Evolutionary conservation across 2,113 vertebrate species (phyloP).

Genomic region (Pelodiscus sinensis): DNA sequence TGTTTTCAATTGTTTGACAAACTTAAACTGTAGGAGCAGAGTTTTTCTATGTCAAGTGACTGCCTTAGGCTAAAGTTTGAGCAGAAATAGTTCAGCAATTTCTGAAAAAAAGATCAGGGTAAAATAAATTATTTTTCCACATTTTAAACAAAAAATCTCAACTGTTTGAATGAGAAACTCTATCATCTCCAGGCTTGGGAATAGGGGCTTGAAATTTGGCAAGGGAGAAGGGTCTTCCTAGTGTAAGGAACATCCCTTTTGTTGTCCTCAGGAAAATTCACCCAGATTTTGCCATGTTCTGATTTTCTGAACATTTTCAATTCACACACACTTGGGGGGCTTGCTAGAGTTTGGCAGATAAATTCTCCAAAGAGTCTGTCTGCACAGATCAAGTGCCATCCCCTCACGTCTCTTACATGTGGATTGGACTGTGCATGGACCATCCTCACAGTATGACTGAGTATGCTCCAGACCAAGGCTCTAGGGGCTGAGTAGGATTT

Average conservation of each 20-base stretch:
- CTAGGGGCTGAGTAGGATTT: background rate
- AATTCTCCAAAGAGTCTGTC: background rate
- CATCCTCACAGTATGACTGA: background rate
- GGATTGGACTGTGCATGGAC: background rate
- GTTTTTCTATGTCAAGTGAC: background rate
- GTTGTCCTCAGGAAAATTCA: background rate
- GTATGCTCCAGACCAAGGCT: background rate
- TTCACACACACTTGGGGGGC: background rate
- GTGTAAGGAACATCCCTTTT: no score
- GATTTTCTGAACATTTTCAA: background rate
- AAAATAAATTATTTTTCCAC: background rate
- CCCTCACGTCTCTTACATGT: background rate
- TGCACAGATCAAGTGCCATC: background rate
- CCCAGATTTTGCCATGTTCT: background rate
- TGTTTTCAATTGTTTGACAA: background rate
- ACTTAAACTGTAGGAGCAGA: background rate
- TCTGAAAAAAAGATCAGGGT: background rate
- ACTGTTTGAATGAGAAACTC: background rate
- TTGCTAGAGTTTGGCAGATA: background rate
- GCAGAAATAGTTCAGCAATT: background rate
- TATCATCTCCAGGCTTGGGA: background rate
- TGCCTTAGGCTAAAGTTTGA: background rate
- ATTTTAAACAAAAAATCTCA: background rate
- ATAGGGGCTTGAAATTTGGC: background rate
- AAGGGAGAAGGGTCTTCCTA: no score